Percentiles rank a stretch among this genome's conserved stretches.
These are phyloP conservation scores for Enteromius anoplus DNA, from an alignment of 2,797 vertebrate species.

Conservation along the genomic window DNA sequence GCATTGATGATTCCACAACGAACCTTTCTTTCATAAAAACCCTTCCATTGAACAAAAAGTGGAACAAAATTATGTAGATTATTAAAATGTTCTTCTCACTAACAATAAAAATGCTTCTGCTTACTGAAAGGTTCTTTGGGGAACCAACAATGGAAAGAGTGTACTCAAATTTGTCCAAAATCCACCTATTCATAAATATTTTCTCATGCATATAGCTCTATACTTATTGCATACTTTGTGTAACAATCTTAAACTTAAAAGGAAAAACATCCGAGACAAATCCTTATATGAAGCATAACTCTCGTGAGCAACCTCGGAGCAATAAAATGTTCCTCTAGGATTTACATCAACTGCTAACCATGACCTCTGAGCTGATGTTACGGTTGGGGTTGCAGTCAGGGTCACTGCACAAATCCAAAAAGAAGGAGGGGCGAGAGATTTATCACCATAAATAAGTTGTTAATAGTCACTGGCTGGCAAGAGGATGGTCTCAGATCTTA, in stretches of 20 bases:
- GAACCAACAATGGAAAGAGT: not conserved
- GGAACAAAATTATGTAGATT: not conserved
- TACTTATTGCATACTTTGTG: not conserved
- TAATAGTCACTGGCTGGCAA: slow-evolving; percentile 15
- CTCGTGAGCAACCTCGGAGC: not conserved
- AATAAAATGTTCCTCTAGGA: not conserved
- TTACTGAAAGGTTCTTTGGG: not conserved
- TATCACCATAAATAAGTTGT: slow-evolving; percentile 19
- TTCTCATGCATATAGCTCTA: too few species aligned
- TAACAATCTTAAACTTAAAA: not conserved
- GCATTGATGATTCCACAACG: not conserved
- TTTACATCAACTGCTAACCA: not conserved
- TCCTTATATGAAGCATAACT: not conserved
- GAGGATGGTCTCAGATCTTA: not conserved
- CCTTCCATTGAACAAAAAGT: not conserved
- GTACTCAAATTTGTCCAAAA: not conserved
- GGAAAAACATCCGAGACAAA: not conserved
- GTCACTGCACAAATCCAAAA: slow-evolving; percentile 32
- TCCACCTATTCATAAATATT: not conserved
- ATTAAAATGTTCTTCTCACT: not conserved
- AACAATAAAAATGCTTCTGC: not conserved
- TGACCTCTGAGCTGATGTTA: slow-evolving; percentile 19
- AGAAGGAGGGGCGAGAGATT: slow-evolving; percentile 7
- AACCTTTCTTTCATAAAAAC: not conserved
- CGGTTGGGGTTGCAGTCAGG: slow-evolving; percentile 38